These are phyloP conservation scores for Neodiprion virginianus DNA, from an alignment of 1,140 invertebrate genomes.

Conservation along the genomic window DNA sequence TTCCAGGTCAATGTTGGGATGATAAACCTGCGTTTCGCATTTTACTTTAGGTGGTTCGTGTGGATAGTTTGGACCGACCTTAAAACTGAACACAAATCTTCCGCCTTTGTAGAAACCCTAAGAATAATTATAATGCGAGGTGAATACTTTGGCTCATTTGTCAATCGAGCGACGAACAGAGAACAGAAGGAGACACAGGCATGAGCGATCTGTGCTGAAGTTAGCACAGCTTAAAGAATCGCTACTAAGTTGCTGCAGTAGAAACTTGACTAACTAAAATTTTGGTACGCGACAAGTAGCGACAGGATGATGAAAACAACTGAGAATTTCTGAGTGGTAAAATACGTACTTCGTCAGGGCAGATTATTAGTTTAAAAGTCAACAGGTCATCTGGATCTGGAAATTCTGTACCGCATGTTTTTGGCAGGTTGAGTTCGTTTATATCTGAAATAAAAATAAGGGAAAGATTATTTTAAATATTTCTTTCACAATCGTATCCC, in stretches of 20 bases:
- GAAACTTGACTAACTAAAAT: too few species aligned
- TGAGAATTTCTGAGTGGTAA: too few species aligned
- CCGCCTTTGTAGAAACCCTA: conserved; percentile 94
- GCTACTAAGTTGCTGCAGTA: too few species aligned
- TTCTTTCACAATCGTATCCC: neutral
- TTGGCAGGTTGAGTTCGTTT: conserved; percentile 96
- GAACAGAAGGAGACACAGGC: neutral
- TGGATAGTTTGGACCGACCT: conserved; percentile 96
- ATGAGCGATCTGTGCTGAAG: too few species aligned
- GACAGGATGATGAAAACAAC: too few species aligned
- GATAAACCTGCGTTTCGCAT: conserved; percentile 93
- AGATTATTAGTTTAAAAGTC: conserved; percentile 95
- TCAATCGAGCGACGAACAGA: neutral
- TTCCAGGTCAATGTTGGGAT: conserved; percentile 95
- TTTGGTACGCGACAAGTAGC: too few species aligned
- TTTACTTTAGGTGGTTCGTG: conserved; percentile 97
- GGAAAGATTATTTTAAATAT: conserved; percentile 19
- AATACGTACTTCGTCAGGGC: conserved; percentile 85
- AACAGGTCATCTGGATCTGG: conserved; percentile 96
- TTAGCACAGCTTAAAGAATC: too few species aligned
- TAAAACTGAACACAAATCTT: conserved; percentile 96
- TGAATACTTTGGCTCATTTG: neutral
- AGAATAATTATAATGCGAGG: conserved; percentile 27
- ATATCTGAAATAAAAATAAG: conserved; percentile 79
- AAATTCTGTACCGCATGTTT: conserved; percentile 95